Percentiles rank a stretch among this genome's conserved stretches.
These are phyloP conservation scores for Scomber japonicus DNA, from an alignment of 2,113 vertebrate species.

Conservation along the genomic window DNA sequence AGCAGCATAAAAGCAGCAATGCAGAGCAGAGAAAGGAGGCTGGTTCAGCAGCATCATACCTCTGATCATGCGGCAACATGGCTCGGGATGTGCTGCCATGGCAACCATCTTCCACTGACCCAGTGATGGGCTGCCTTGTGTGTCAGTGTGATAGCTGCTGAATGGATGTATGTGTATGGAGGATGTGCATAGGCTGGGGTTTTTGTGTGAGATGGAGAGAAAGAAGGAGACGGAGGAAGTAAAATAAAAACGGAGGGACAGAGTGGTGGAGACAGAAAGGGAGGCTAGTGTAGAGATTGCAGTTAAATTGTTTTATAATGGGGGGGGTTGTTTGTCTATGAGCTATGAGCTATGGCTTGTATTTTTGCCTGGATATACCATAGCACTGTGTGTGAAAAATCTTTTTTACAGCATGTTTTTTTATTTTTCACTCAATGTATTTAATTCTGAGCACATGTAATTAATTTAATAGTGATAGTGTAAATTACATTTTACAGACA, in stretches of 20 bases:
- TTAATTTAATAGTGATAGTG: background rate
- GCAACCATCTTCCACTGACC: conserved; percentile 85
- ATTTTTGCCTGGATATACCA: conserved; percentile 7
- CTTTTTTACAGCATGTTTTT: too few species aligned
- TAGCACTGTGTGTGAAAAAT: background rate
- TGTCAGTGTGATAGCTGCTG: conserved; percentile 73
- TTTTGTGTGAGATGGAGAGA: conserved; percentile 12
- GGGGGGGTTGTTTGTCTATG: conserved; percentile 12
- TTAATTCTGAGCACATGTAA: background rate
- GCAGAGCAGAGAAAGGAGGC: conserved; percentile 58
- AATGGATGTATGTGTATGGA: conserved; percentile 42
- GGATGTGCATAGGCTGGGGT: conserved; percentile 4
- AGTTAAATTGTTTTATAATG: conserved; percentile 49
- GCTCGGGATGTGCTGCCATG: conserved; percentile 84
- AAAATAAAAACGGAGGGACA: background rate
- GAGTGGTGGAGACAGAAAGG: background rate
- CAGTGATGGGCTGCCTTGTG: conserved; percentile 77
- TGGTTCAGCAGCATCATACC: conserved; percentile 77
- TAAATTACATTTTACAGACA: background rate
- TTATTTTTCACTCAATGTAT: too few species aligned
- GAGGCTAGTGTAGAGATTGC: conserved; percentile 3
- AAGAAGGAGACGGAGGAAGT: background rate
- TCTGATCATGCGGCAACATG: conserved; percentile 81
- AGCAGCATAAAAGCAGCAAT: conserved; percentile 39
- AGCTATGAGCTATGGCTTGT: conserved; percentile 4